These are phyloP conservation scores for Thalassarche chlororhynchos DNA, from an alignment of 2,113 vertebrate genomes.

Conservation along the genomic window DNA sequence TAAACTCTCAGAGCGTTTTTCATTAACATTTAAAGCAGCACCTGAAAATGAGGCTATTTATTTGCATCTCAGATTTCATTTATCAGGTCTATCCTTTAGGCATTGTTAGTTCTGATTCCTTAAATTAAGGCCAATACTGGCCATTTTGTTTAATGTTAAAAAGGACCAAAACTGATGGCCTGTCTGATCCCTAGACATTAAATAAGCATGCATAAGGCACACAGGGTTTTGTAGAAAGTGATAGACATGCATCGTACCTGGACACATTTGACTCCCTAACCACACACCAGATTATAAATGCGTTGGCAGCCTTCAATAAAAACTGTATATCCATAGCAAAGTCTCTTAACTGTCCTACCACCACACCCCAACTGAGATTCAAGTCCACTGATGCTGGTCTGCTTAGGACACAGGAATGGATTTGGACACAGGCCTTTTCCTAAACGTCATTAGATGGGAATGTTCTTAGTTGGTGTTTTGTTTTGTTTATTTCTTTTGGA, in stretches of 20 bases:
- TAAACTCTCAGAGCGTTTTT: not conserved
- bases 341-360: not conserved
- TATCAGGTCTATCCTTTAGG: not conserved
- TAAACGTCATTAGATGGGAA: not conserved
- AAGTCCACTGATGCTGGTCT: not conserved
- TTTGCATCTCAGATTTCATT: not conserved
- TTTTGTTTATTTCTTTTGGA: conserved; percentile 11
- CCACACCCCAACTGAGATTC: not conserved
- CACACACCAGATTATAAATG: not conserved
- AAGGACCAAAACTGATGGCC: not conserved
- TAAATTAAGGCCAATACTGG: not conserved
- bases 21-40: not conserved
- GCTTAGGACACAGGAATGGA: not conserved
- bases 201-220: not conserved
- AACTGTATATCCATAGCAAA: not conserved
- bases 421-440: not conserved
- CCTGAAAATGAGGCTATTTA: not conserved
- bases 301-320: not conserved
- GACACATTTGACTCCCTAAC: not conserved
- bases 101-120: not conserved
- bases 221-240: not conserved
- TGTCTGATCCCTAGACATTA: not conserved
- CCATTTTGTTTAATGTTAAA: not conserved
- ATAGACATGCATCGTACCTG: not conserved
- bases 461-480: not conserved